Conservation (phyloP, 2,797 vertebrate species). For the Chloroceryle inda region DNA sequence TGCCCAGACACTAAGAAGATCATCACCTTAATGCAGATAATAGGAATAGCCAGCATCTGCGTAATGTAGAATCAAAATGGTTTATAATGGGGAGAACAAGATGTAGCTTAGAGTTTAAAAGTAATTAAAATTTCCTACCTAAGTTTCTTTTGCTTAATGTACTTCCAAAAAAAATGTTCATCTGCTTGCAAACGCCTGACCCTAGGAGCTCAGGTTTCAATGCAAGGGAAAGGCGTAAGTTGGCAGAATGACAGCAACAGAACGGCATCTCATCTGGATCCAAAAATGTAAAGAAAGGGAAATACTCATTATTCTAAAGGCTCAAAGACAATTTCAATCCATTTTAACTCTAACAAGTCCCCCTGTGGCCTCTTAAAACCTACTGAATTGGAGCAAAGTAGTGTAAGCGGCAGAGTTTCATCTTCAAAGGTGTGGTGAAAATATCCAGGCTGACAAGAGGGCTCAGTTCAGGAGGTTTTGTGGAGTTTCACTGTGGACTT, state of each 20-base stretch:
- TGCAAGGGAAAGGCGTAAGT: slow-evolving; percentile 8
- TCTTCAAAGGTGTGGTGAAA: slow-evolving; percentile 79
- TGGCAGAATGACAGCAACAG: slow-evolving; percentile 69
- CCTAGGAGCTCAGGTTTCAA: slow-evolving; percentile 57
- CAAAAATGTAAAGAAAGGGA: slow-evolving; percentile 79
- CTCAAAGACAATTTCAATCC: slow-evolving; percentile 77
- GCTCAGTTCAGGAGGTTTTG: slow-evolving; percentile 71
- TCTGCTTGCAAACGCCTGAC: slow-evolving; percentile 61
- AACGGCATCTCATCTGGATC: slow-evolving; percentile 70
- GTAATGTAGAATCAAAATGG: slow-evolving; percentile 38
- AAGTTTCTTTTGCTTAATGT: slow-evolving; percentile 66
- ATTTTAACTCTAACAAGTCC: slow-evolving; percentile 76
- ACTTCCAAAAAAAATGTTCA: slow-evolving; percentile 22
- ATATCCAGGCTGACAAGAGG: slow-evolving; percentile 74
- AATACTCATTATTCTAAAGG: slow-evolving; percentile 78
- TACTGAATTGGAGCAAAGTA: slow-evolving; percentile 76
- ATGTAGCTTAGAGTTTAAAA: slow-evolving; percentile 54
- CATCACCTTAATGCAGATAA: slow-evolving; percentile 59
- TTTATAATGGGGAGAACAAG: slow-evolving; percentile 56
- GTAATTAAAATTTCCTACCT: slow-evolving; percentile 71
- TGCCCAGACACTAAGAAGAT: slow-evolving; percentile 30
- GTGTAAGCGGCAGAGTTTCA: slow-evolving; percentile 56
- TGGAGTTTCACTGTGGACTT: slow-evolving; percentile 17
- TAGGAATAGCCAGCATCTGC: slow-evolving; percentile 28
- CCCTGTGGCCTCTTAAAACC: slow-evolving; percentile 80